These are phyloP conservation scores for Aratinga solstitialis DNA, from an alignment of 2,797 vertebrate genomes.

Conservation along the genomic window DNA sequence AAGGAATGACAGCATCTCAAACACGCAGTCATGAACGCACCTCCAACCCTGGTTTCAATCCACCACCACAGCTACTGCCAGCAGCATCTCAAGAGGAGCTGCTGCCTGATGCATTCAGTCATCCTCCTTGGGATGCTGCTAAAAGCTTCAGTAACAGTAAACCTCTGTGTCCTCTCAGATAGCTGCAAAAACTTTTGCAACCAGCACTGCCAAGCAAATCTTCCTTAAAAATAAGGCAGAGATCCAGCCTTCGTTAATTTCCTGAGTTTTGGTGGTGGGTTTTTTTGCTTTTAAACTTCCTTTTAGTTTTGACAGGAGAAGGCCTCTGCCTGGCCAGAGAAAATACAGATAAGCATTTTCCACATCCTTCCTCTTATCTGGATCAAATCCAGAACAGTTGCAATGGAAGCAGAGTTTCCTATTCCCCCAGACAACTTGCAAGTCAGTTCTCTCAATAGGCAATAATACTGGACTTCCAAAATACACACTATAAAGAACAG, in stretches of 20 bases:
- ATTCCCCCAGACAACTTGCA: background rate
- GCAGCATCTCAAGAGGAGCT: background rate
- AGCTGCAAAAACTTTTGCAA: background rate
- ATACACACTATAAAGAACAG: background rate
- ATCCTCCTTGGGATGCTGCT: background rate
- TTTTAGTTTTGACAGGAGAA: background rate
- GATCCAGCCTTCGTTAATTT: background rate
- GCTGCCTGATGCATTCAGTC: background rate
- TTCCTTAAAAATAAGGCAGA: background rate
- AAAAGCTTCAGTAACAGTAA: background rate
- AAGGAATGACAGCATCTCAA: background rate
- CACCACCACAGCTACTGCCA: background rate
- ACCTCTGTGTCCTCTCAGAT: background rate
- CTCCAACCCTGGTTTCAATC: background rate
- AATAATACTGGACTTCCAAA: background rate
- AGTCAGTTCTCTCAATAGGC: background rate
- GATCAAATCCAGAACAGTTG: background rate
- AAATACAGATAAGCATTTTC: background rate
- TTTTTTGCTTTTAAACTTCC: background rate
- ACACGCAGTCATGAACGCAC: accelerated
- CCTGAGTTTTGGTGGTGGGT: background rate
- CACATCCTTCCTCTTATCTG: background rate
- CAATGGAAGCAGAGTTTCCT: background rate
- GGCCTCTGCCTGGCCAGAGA: background rate
- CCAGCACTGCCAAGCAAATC: background rate